Conservation (phyloP, 2,113 vertebrate genomes). For the Tupaia chinensis region DNA sequence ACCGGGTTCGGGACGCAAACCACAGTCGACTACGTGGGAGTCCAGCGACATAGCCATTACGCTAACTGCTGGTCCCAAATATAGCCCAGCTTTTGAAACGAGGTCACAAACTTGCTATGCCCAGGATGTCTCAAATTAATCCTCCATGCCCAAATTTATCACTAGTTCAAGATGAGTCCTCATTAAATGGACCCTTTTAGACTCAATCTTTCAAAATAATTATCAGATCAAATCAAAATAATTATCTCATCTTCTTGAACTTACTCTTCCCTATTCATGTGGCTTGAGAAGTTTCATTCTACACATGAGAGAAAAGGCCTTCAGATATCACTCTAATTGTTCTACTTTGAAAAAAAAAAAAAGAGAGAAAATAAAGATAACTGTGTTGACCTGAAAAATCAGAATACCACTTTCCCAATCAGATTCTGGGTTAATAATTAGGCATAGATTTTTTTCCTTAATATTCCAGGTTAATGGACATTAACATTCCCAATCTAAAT, state of each 20-base stretch:
- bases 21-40: no score
- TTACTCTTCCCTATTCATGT: neutral
- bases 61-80: neutral
- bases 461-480: neutral
- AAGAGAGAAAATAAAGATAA: slow-evolving; percentile 45
- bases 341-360: neutral
- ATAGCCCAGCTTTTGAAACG: slow-evolving; percentile 46
- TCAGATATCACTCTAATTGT: neutral
- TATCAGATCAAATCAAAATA: no score
- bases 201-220: neutral
- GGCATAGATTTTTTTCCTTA: slow-evolving; percentile 75
- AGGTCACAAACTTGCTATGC: slow-evolving; percentile 15
- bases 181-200: slow-evolving; percentile 33
- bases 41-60: no score
- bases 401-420: slow-evolving; percentile 39
- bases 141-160: neutral
- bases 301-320: neutral
- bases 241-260: neutral
- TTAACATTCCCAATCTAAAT: slow-evolving; percentile 45
- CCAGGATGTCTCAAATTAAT: neutral
- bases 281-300: slow-evolving; percentile 25
- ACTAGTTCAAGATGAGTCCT: slow-evolving; percentile 37
- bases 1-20: no score
- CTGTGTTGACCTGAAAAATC: neutral
- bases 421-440: slow-evolving; percentile 65